Percentiles rank a stretch among this genome's conserved stretches.
Evolutionary conservation across 2,113 vertebrate species (phyloP).

Genomic region (Benitochromis conjunctus): DNA sequence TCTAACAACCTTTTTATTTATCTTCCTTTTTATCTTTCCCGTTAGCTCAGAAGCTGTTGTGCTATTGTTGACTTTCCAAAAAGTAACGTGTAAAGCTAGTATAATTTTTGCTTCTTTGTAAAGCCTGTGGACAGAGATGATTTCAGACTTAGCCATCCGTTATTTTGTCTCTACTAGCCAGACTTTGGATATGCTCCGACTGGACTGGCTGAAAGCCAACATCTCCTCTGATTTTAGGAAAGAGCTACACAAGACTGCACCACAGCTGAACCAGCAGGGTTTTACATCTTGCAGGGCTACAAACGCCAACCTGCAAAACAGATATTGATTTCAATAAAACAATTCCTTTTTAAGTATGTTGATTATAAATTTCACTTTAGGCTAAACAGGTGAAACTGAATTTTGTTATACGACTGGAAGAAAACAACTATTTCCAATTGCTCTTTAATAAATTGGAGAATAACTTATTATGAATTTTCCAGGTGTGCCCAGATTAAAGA

Average conservation of each 20-base stretch:
- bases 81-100: constrained; percentile 17
- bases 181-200: neutral
- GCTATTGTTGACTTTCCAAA: neutral
- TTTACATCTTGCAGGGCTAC: neutral
- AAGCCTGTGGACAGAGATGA: neutral
- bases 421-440: neutral
- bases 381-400: neutral
- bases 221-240: constrained; percentile 18
- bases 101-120: constrained; percentile 14
- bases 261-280: neutral
- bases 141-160: neutral
- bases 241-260: neutral
- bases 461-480: neutral
- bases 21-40: neutral
- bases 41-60: constrained; percentile 16
- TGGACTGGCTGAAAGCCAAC: neutral
- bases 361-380: neutral
- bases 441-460: neutral
- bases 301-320: neutral
- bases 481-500: neutral
- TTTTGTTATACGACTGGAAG: neutral
- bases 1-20: neutral
- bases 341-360: neutral
- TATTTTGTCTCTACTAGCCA: constrained; percentile 39
- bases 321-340: neutral